Evolutionary conservation across 2,113 vertebrate species (phyloP), one percentile per base, ranked within the genome.

Genomic region (Alexandromys fortis): DNA sequence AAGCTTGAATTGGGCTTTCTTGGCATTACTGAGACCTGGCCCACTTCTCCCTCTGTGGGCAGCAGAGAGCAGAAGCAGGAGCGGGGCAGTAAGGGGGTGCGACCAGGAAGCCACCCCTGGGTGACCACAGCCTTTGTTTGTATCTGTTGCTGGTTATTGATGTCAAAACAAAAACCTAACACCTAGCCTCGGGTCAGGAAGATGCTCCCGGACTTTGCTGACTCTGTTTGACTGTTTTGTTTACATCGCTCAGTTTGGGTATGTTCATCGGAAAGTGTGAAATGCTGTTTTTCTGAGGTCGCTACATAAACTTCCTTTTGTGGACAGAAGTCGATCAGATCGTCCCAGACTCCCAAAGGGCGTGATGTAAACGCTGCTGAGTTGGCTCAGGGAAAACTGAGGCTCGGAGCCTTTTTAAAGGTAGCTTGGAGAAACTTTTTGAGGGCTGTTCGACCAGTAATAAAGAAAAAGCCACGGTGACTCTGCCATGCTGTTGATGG

Each of bases 401-500:
- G n/a, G 33, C 0, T 11, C 19, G 19, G 72, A 76, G 38, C 58
- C 42, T 30, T 68, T 24, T 75, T 17, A 58, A 58, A 58, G 96
- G 97, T 97, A 97, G 68, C 92, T 68, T 92, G 75, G 85, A 6
- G 97, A 97, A 96, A 92, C 91, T 91, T 95, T 79, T 58, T 88
- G 82, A 78, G 94, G 90, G 90, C 94, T 19, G 96, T 98, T 92
- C 26, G 97, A 97, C 98, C 98, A 98, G 97, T 98, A 98, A 98
- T 98, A 98, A 98, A 98, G 97, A 98, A 98, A 98, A 97, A 98
- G 97, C 98, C 98, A 58, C 98, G 97, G 14, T 89, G 96, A 96
- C 96, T 97, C 94, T 97, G 98, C 97, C 97, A 94, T 92, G 97
- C 98, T 98, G 98, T 97, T 98, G 98, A 98, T 98, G 98, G 97